These are phyloP conservation scores for Anolis apletophallus DNA, from an alignment of 2,797 vertebrate species.

Conservation along the genomic window DNA sequence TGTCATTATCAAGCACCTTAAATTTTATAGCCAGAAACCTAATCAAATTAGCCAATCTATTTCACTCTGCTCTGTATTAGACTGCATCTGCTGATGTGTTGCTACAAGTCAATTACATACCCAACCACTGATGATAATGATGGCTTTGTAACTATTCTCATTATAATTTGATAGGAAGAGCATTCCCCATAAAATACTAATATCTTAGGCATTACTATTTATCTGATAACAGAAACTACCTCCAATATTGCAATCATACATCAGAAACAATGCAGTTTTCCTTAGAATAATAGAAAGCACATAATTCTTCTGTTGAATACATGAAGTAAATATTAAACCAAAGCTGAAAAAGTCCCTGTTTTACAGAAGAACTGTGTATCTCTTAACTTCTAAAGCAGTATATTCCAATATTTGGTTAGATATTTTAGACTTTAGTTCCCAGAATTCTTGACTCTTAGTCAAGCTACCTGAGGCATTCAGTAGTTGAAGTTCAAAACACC, in stretches of 20 bases:
- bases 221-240: slow-evolving; percentile 18
- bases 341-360: neutral
- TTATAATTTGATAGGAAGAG: slow-evolving; percentile 35
- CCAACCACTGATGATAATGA: slow-evolving; percentile 26
- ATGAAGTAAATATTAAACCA: neutral
- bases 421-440: no score
- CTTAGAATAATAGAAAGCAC: neutral
- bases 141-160: slow-evolving; percentile 32
- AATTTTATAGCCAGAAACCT: slow-evolving; percentile 16
- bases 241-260: neutral
- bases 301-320: neutral
- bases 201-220: slow-evolving; percentile 19
- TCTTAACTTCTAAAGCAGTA: no score
- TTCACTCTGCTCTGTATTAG: slow-evolving; percentile 27
- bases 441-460: no score
- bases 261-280: slow-evolving; percentile 18
- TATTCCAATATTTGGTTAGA: no score
- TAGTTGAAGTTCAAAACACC: no score
- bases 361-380: neutral
- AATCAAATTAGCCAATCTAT: slow-evolving; percentile 37
- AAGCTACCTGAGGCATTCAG: no score
- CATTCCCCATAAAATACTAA: slow-evolving; percentile 34
- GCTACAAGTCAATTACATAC: slow-evolving; percentile 38
- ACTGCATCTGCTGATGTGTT: slow-evolving; percentile 35
- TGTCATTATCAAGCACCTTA: slow-evolving; percentile 26